Evolutionary conservation across 2,113 vertebrate species (phyloP), one percentile per base, ranked within the genome.

Genomic region (Oriolus oriolus): DNA sequence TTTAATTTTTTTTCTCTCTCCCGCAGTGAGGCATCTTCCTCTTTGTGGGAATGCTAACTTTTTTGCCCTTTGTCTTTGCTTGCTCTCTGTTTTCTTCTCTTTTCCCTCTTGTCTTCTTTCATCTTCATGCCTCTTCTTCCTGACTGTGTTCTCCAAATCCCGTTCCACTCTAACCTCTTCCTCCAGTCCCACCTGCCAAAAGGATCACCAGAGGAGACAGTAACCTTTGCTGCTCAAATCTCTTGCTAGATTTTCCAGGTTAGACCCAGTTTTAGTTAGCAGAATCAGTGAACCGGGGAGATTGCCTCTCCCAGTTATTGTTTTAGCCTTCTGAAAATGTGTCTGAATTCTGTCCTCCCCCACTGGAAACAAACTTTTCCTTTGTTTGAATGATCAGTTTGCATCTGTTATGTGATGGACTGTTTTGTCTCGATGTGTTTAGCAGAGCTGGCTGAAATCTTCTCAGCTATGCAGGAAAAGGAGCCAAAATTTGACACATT

Each of bases 381-480:
- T 97, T 96, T 97, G 94, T 96, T 90, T 93, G 57, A 93, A 64
- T 2, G 4, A 87, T 94, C 74, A 82, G 3, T 95, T 93, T 89
- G 74, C 81, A 89, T 95, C 84, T 94, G 81, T 87, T 93, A 66
- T 85, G 78, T 68, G 81, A 95, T 64, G 74, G 90, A 63, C 84
- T 91, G 37, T 64, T 94, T 71, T 68, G 61, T 70, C 90, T 63
- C 1, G 49, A 93, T 68, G 33, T 31, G 30, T 91, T 96, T 70
- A 90, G 65, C 41, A 82, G 57, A 69, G 33, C 74, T 91, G 49
- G 41, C 47, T 87, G 82, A 87, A 81, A 49, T 11, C 24, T 91
- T 85, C 65, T 82, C 70, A 56, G 41, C 61, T 44, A 41, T 68
- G 74, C 41, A 61, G 66, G 53, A 70, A 90, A 88, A 69, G 19